phyloP scores from a whole-genome alignment of 2,888 invertebrate genomes.

The Brachycybe producta region DNA sequence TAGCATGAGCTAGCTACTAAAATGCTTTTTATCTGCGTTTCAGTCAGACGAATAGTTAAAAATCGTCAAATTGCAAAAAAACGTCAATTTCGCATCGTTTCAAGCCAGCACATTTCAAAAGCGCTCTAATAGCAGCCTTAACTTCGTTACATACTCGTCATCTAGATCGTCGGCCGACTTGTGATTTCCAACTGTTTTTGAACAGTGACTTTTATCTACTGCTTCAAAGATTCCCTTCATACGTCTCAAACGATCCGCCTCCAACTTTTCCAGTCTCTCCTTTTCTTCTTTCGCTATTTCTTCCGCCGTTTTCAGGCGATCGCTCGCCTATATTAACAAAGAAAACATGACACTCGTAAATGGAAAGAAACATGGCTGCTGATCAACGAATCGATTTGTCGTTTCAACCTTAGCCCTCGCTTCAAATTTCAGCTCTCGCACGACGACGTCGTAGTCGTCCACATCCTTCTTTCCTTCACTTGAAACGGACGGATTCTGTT shows the following conservation, averaged over 20 bases:
- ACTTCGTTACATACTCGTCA: constrained; percentile 54
- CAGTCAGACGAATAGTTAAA: no score
- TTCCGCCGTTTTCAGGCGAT: constrained; percentile 68
- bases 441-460: constrained; percentile 57
- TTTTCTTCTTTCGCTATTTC: constrained; percentile 68
- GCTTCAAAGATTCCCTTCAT: constrained; percentile 50
- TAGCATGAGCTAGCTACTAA: no score
- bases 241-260: constrained; percentile 59
- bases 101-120: no score
- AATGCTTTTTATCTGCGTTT: no score
- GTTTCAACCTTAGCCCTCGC: constrained; percentile 29
- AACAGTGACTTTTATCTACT: constrained; percentile 27
- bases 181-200: constrained; percentile 39
- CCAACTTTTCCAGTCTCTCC: constrained; percentile 58
- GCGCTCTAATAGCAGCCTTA: no score
- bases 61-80: background rate
- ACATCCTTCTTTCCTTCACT: constrained; percentile 16
- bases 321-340: constrained; percentile 46
- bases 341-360: background rate
- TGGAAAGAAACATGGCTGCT: background rate
- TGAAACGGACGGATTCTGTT: background rate
- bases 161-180: constrained; percentile 75
- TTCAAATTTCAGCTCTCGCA: constrained; percentile 69
- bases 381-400: background rate
- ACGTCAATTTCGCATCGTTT: no score